Conservation (phyloP, 2,797 vertebrate genomes). For the Pachyuromys duprasi region DNA sequence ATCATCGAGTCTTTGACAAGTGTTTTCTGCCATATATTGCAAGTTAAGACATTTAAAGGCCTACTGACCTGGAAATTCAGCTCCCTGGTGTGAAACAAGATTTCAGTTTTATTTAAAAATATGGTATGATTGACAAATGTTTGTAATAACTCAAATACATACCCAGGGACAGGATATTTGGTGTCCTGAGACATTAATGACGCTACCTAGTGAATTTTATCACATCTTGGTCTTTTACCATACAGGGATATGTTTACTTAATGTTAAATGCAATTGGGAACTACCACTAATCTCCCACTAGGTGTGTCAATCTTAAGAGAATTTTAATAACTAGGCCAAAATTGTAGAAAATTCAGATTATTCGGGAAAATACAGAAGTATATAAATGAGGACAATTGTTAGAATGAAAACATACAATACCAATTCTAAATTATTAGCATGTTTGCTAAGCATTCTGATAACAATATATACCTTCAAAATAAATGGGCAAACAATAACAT, state of each 20-base stretch:
- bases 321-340: not conserved
- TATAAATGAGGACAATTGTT: not conserved
- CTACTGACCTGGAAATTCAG: slow-evolving; percentile 76
- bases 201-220: not conserved
- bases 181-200: not conserved
- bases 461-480: not conserved
- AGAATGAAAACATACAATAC: not conserved
- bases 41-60: slow-evolving; percentile 74
- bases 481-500: not conserved
- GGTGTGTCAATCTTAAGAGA: slow-evolving; percentile 31
- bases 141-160: slow-evolving; percentile 60
- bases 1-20: slow-evolving; percentile 83
- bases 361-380: not conserved
- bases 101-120: slow-evolving; percentile 81
- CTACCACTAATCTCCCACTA: not conserved
- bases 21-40: slow-evolving; percentile 81
- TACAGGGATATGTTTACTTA: slow-evolving; percentile 10
- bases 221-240: not conserved
- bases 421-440: not conserved
- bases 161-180: not conserved
- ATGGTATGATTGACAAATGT: slow-evolving; percentile 79
- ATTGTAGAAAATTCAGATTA: not conserved
- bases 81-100: slow-evolving; percentile 79
- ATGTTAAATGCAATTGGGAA: not conserved
- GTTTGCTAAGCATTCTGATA: not conserved